phyloP scores from a whole-genome alignment of 2,888 invertebrate genomes.

The Zonitis immaculata region DNA sequence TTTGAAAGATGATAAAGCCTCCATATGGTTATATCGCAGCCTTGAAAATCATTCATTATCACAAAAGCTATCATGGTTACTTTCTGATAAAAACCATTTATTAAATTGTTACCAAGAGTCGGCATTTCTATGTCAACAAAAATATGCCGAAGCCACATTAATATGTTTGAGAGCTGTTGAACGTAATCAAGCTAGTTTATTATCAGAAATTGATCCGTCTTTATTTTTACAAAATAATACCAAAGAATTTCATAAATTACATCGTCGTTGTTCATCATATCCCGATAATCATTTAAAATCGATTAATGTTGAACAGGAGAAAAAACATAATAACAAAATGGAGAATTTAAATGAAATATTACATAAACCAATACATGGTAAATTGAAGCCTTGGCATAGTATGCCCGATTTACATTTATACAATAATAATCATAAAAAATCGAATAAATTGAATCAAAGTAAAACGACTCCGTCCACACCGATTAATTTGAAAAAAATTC shows the following conservation, averaged over 20 bases:
- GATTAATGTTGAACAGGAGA: constrained; percentile 22
- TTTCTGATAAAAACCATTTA: constrained; percentile 59
- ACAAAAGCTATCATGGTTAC: constrained; percentile 57
- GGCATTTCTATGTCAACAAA: constrained; percentile 58
- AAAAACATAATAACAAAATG: constrained; percentile 7
- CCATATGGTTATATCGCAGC: constrained; percentile 53
- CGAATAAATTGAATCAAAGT: constrained; percentile 32
- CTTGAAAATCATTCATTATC: constrained; percentile 56
- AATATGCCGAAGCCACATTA: constrained; percentile 57
- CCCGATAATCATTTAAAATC: constrained; percentile 47
- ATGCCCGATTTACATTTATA: constrained; percentile 44
- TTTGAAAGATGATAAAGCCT: constrained; percentile 51
- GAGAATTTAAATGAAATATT: not conserved
- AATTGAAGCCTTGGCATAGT: constrained; percentile 48
- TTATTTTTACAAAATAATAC: constrained; percentile 44
- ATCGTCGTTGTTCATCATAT: constrained; percentile 55
- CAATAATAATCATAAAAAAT: constrained; percentile 24
- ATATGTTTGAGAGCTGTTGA: constrained; percentile 62
- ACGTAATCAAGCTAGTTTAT: constrained; percentile 56
- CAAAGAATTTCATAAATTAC: constrained; percentile 47
- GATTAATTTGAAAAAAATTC: constrained; percentile 33
- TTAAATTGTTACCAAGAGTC: constrained; percentile 54
- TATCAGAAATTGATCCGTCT: constrained; percentile 59
- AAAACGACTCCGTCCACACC: constrained; percentile 45
- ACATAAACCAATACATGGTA: constrained; percentile 25